Base-by-base conservation (phyloP, 1,140 invertebrate genomes). In the Hormaphis cornu region DNA sequence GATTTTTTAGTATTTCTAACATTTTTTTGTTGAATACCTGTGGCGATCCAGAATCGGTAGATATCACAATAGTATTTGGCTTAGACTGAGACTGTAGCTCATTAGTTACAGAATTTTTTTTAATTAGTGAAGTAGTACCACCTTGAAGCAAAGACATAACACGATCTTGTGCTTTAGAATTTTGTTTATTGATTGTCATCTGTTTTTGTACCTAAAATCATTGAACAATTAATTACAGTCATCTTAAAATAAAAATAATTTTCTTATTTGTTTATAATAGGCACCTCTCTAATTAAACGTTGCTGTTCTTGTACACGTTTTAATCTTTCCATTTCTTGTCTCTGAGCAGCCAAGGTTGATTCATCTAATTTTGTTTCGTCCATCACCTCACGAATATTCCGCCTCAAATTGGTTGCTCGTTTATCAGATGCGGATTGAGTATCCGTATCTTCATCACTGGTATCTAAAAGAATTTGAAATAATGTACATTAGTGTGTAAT, bases 351-450 rank as follows among this genome's bases (percentile, higher is more conserved):
- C n/a, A 95, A 76, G 7, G 94, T 97, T 9, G 90, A 89, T 72
- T 91, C 89, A 76, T 97, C 94, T 52, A 98, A 78, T 75, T 96
- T 90, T 61, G 89, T 89, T 74, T 95, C 92, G 75, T 90, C 88
- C 84, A 95, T 89, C 1, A 97, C 93, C 79, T 95, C 91, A 44
- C 93, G 83, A 73, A 92, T 93, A 74, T 93, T 93, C 69, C 89
- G 82, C 20, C 90, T 81, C 73, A 92, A 83, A 76, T 89, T 89
- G 22, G 85, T 77, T 63, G 83, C 80, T 75, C 85, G 87, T 63
- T 83, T 81, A 52, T 84, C 81, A 66, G 61, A 75, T 63, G 59
- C 69, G 71, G 70, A 73, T 75, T 69, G 71, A 69, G 53, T 72
- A 42, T 72, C 70, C 59, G 40, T 37, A 72, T 72, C 70, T 24